These are phyloP conservation scores for Ernsta delagoae DNA, from an alignment of 2,888 invertebrate genomes.

Conservation along the genomic window DNA sequence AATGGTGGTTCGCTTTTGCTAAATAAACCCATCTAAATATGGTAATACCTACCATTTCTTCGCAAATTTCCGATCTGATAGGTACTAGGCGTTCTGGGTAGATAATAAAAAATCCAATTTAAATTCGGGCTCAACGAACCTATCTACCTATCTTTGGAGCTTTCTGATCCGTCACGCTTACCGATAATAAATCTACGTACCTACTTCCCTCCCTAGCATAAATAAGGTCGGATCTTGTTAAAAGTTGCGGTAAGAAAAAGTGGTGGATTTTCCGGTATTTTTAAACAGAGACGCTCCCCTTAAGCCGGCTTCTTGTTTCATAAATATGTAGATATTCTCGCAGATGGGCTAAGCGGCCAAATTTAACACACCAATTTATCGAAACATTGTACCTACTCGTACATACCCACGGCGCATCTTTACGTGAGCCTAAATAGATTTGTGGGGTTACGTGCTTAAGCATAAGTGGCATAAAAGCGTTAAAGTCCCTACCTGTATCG, in stretches of 20 bases:
- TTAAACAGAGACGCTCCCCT: slow-evolving; percentile 76
- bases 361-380: slow-evolving; percentile 81
- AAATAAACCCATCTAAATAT: slow-evolving; percentile 1
- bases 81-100: slow-evolving; percentile 10
- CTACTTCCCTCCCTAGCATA: slow-evolving; percentile 75
- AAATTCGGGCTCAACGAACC: slow-evolving; percentile 65
- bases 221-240: slow-evolving; percentile 82
- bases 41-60: slow-evolving; percentile 11
- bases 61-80: slow-evolving; percentile 35
- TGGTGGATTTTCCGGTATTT: slow-evolving; percentile 76
- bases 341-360: slow-evolving; percentile 79
- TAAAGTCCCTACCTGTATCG: slow-evolving; percentile 56
- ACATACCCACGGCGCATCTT: slow-evolving; percentile 59
- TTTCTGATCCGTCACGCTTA: slow-evolving; percentile 79
- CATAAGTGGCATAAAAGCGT: slow-evolving; percentile 67
- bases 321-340: slow-evolving; percentile 84
- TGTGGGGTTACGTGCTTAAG: slow-evolving; percentile 73
- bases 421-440: slow-evolving; percentile 73
- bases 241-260: slow-evolving; percentile 76
- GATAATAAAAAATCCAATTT: slow-evolving; percentile 63
- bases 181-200: slow-evolving; percentile 71
- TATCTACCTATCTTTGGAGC: slow-evolving; percentile 53
- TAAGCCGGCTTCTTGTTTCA: slow-evolving; percentile 75
- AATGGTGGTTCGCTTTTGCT: no score
- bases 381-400: slow-evolving; percentile 74